Base-by-base conservation (phyloP, 1,140 invertebrate species). In the Meloidogyne floridensis region DNA sequence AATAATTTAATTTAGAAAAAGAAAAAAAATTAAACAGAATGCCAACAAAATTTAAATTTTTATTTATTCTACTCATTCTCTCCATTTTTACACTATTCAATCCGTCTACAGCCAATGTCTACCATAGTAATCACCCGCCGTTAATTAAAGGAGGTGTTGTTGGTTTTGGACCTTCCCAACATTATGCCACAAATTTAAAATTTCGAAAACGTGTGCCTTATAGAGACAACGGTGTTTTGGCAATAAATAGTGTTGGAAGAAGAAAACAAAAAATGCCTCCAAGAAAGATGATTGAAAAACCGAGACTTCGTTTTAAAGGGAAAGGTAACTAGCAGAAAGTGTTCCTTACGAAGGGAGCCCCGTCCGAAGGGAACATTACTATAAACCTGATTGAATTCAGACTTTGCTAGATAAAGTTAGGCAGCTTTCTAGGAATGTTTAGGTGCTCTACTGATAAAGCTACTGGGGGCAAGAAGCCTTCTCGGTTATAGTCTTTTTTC, bases 231-330 rank as follows among this genome's bases (percentile, higher is more conserved):
- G 47, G 77, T 18, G 77, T 72, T 15, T 42, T 79, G 59, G 77
- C 59, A 13, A 47, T 79, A 53, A 77, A 81, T 59, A n/a, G 76
- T 69, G 75, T n/a, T 13, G 72, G 53, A 32, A 53, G 11, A n/a
- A 15, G 32, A 80, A 81, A 75, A 70, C 75, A 51, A 72, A 74
- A 70, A 75, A 75, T 65, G 80, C 80, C 80, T 11, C 72, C 80
- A 7, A 69, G 80, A 42, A 81, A 81, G 53, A 81, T 81, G 80
- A 76, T 81, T 65, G 80, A 81, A 72, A 81, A 81, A 43, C 80
- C 80, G 47, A 56, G 59, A 65, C 54, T 81, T 75, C 80, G 80
- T 56, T 79, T 79, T 51, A 81, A 80, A 53, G 79, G 79, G 15
- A 65, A 65, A 65, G 59, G 59, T 65, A 65, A 65, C 13, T 4